Percentiles rank a stretch among this genome's conserved stretches.
These are phyloP conservation scores for Lydus trimaculatus DNA, from an alignment of 2,888 invertebrate species.

Conservation along the genomic window DNA sequence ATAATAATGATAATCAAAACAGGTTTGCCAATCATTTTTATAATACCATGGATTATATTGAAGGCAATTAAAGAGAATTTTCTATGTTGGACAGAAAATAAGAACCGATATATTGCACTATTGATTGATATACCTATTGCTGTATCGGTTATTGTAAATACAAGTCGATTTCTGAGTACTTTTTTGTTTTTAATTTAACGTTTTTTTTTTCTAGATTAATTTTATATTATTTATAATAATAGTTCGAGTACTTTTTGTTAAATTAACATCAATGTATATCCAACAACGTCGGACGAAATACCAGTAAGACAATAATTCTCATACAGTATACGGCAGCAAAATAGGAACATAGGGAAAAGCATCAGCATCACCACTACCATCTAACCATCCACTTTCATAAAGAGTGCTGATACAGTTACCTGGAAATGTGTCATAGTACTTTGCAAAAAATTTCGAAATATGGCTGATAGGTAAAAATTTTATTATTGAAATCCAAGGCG, in stretches of 20 bases:
- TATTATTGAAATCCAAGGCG: too few relatives aligned
- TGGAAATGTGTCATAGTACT: too few relatives aligned
- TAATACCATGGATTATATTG: constrained; percentile 67
- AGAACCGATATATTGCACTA: constrained; percentile 62
- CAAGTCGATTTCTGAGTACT: constrained; percentile 7
- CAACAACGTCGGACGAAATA: constrained; percentile 68
- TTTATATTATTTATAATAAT: constrained; percentile 70
- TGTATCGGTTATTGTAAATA: constrained; percentile 66
- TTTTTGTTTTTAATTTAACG: constrained; percentile 5
- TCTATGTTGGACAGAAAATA: constrained; percentile 68
- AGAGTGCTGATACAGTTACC: too few relatives aligned
- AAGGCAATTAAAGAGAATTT: constrained; percentile 64
- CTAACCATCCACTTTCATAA: too few relatives aligned
- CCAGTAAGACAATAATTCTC: too few relatives aligned
- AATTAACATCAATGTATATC: constrained; percentile 65
- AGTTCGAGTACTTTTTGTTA: constrained; percentile 64
- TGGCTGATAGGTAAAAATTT: too few relatives aligned
- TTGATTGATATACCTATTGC: constrained; percentile 67
- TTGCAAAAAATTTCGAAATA: too few relatives aligned
- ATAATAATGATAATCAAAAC: constrained; percentile 16
- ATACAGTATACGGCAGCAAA: too few relatives aligned
- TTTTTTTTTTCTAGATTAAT: constrained; percentile 63
- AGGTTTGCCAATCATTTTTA: constrained; percentile 67
- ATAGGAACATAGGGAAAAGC: too few relatives aligned
- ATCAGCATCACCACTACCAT: too few relatives aligned